Base-by-base conservation (phyloP, 2,888 invertebrate species). In the Megamerina dolium region DNA sequence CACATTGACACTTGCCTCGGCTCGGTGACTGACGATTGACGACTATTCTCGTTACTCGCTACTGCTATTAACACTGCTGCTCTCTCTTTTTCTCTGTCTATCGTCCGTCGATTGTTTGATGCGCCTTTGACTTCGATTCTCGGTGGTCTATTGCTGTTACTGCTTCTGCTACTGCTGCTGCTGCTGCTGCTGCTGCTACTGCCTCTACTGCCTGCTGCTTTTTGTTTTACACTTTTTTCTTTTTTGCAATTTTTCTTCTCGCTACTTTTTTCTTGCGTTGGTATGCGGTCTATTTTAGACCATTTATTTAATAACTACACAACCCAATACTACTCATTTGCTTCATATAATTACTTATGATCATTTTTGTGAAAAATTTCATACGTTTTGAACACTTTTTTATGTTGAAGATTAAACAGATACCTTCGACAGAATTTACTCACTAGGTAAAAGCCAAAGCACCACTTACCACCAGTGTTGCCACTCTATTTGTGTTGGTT, bases 1-100 rank as follows among this genome's bases (percentile, higher is more conserved):
- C 39, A 44, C 44, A 44, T 40, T 40, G 39, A 35, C 44, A 44
- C 32, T 44, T 37, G 26, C 33, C n/a, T n/a, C n/a, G n/a, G n/a
- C n/a, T n/a, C n/a, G n/a, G n/a, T n/a, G n/a, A n/a, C n/a, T n/a
- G n/a, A n/a, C n/a, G n/a, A n/a, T n/a, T n/a, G n/a, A n/a, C n/a
- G n/a, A n/a, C n/a, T n/a, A n/a, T n/a, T n/a, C 34, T 43, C 38
- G 43, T 14, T 39, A 34, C 39, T 45, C 35, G 43, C 30, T 29
- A 29, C n/a, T n/a, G 13, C 26, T 9, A 14, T 18, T 34, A 21
- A 37, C 21, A 27, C 36, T 19, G 29, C 6, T 6, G 16, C 29
- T 29, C 27, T 37, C 37, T 45, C 45, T 37, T 17, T 41, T 37
- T 35, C 33, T 44, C 31, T 20, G 38, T 27, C 26, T 35, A 27